Conservation (phyloP, 2,888 invertebrate genomes). For the Parthenolecanium corni region DNA sequence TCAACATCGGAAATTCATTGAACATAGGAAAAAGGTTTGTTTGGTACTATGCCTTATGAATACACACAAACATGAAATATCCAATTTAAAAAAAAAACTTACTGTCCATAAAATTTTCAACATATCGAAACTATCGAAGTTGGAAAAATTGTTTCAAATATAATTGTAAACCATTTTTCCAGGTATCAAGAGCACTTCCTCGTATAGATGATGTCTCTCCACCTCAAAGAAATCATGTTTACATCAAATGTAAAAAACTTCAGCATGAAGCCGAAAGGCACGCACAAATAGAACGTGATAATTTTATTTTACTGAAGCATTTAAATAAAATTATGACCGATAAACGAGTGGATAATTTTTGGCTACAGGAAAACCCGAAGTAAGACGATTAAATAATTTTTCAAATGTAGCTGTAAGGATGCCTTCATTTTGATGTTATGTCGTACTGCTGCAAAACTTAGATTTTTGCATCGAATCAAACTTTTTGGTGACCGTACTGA, state of each 20-base stretch:
- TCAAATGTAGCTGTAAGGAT: no score
- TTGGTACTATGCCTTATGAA: no score
- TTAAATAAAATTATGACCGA: conserved; percentile 53
- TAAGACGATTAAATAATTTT: no score
- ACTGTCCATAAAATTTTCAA: no score
- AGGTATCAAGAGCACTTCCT: conserved; percentile 54
- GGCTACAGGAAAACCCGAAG: conserved; percentile 53
- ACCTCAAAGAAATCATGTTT: conserved; percentile 51
- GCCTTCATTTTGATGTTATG: no score
- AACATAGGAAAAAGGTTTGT: conserved; percentile 54
- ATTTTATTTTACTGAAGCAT: conserved; percentile 55
- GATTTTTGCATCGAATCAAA: conserved; percentile 36
- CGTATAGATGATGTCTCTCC: conserved; percentile 57
- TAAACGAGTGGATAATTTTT: conserved; percentile 55
- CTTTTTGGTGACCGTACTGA: conserved; percentile 31
- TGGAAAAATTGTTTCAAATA: no score
- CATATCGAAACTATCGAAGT: no score
- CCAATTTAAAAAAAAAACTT: no score
- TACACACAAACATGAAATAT: no score
- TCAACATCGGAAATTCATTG: conserved; percentile 55
- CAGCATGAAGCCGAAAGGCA: conserved; percentile 57
- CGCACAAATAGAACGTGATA: conserved; percentile 52
- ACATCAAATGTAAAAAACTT: conserved; percentile 54
- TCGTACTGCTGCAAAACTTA: no score
- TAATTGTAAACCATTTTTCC: neutral